phyloP scores from a whole-genome alignment of 2,888 invertebrate species.

The Lampropteryx suffumata region DNA sequence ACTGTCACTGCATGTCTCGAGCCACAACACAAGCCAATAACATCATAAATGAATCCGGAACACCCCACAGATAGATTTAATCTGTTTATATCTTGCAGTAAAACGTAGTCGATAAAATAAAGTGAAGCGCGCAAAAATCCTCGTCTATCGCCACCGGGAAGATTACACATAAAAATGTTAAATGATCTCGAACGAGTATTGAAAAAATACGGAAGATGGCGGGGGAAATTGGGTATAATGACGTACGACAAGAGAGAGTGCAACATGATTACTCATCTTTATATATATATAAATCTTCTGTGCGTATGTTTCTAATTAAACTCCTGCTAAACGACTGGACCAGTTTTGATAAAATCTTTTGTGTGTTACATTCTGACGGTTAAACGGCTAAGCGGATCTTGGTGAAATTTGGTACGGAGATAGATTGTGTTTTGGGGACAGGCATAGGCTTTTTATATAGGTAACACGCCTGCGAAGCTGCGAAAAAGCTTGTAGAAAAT shows the following conservation, averaged over 20 bases:
- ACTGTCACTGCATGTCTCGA: neutral
- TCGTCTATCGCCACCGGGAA: slow-evolving; percentile 75
- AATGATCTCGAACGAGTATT: slow-evolving; percentile 80
- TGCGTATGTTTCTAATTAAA: too few relatives aligned
- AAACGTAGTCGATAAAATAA: slow-evolving; percentile 78
- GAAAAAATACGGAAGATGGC: slow-evolving; percentile 75
- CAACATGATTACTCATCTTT: slow-evolving; percentile 9
- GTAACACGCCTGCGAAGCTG: too few relatives aligned
- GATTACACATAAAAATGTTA: slow-evolving; percentile 83
- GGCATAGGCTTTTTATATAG: too few relatives aligned
- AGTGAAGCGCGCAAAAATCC: slow-evolving; percentile 64
- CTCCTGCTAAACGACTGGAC: too few relatives aligned
- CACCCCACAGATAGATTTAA: slow-evolving; percentile 75
- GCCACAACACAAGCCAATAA: slow-evolving; percentile 63
- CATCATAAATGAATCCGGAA: slow-evolving; percentile 50
- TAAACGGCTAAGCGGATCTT: too few relatives aligned
- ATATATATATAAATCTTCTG: too few relatives aligned
- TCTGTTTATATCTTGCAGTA: slow-evolving; percentile 74
- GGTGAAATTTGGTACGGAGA: too few relatives aligned
- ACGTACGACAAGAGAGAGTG: slow-evolving; percentile 35
- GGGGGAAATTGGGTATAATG: slow-evolving; percentile 57
- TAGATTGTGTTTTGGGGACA: too few relatives aligned
- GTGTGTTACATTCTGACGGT: too few relatives aligned
- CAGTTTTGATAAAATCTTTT: too few relatives aligned
- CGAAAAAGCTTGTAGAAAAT: too few relatives aligned